Evolutionary conservation across 2,888 invertebrate species (phyloP).

Genomic region (Boloria selene): DNA sequence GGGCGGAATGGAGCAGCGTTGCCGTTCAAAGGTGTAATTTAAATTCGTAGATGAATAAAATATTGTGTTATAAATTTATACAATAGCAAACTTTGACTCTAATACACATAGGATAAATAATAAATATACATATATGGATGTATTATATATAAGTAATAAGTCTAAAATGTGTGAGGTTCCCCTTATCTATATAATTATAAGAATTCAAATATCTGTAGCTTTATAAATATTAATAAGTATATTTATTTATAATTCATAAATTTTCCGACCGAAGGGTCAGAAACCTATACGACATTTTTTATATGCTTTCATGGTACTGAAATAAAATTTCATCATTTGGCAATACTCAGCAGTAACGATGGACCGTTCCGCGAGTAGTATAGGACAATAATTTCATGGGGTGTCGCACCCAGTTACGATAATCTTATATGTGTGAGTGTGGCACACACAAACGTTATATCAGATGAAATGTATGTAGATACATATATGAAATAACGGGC

Average conservation of each 20-base stretch:
- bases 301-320: too few species aligned
- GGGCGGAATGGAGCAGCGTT: slow-evolving; percentile 70
- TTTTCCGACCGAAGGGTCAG: too few species aligned
- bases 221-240: too few species aligned
- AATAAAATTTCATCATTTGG: background rate
- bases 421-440: slow-evolving; percentile 48
- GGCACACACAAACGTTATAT: slow-evolving; percentile 46
- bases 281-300: too few species aligned
- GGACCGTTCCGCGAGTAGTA: slow-evolving; percentile 34
- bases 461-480: slow-evolving; percentile 44
- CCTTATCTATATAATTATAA: too few species aligned
- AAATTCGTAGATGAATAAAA: background rate
- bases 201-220: too few species aligned
- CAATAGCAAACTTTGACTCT: too few species aligned
- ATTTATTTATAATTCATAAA: too few species aligned
- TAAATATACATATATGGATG: too few species aligned
- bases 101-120: too few species aligned
- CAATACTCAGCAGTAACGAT: slow-evolving; percentile 37
- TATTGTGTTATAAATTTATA: background rate
- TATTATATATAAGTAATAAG: too few species aligned
- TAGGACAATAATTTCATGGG: slow-evolving; percentile 62
- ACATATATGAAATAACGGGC: slow-evolving; percentile 46
- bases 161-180: too few species aligned
- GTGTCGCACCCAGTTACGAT: slow-evolving; percentile 60
- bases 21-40: slow-evolving; percentile 45